Evolutionary conservation across 1,140 invertebrate species (phyloP), one percentile per base, ranked within the genome.

Genomic region (Ceratina calcarata): DNA sequence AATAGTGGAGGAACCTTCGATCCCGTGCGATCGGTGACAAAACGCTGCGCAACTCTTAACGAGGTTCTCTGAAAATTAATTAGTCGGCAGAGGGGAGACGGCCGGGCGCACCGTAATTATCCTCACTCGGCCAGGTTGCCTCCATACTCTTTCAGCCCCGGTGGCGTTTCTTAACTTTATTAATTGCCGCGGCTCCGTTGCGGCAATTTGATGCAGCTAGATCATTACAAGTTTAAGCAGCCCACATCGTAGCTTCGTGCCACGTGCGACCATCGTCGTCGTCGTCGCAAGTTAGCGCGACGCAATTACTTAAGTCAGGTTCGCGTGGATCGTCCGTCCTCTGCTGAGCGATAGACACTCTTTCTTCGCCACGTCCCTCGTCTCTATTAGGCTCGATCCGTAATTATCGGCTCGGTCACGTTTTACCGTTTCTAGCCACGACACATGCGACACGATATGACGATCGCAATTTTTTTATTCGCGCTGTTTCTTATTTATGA

Each of bases 131-230:
- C n/a, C 51, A 51, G 18, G 65, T 69, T 57, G 58, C 58, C 16
- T 8, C 32, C 61, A 76, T 76, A 85, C 67, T 80, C 67, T 80
- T 83, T 80, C 45, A 55, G 74, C 66, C 32, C 32, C 77, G 49
- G 20, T 71, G 65, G 79, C 71, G 73, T 84, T 85, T 81, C 74
- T 84, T 84, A 84, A 85, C 78, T 85, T 84, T 78, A 84, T 85
- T 85, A 85, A 85, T 85, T 85, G 79, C 58, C 74, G 27, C 73
- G 57, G 81, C 65, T 66, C 73, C 78, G 83, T 81, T 78, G 82
- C 58, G 65, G 83, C 82, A 85, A 81, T 85, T 85, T 81, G 73
- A 85, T 77, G 83, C 83, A 60, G 37, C 82, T 53, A 60, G 69
- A 85, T 85, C 73, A 62, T 85, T 85, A 84, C 80, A 84, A 85